Evolutionary conservation across 2,797 vertebrate species (phyloP).

Genomic region (Oryzias sinensis): DNA sequence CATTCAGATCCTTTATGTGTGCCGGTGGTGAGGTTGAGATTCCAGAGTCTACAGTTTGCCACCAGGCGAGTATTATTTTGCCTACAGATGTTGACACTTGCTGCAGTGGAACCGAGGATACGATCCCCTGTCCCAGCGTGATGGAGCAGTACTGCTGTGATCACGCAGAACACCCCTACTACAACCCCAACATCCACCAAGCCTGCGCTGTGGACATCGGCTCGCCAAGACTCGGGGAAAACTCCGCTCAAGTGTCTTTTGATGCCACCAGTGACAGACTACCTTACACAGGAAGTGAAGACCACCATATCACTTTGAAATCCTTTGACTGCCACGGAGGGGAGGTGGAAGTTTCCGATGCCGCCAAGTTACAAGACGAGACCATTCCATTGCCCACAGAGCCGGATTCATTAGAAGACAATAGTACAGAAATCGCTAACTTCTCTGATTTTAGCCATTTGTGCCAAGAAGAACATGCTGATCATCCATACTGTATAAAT

Average conservation of each 20-base stretch:
- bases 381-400: constrained; percentile 41
- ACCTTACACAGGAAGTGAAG: not conserved
- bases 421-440: constrained; percentile 21
- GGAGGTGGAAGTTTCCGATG: constrained; percentile 61
- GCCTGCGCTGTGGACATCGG: constrained; percentile 3
- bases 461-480: constrained; percentile 33
- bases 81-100: constrained; percentile 19
- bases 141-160: constrained; percentile 25
- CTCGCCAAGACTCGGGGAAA: not conserved
- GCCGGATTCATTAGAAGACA: constrained; percentile 15
- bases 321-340: constrained; percentile 48
- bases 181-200: constrained; percentile 19
- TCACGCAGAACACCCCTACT: constrained; percentile 62
- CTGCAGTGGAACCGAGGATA: constrained; percentile 30
- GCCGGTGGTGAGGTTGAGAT: constrained; percentile 65
- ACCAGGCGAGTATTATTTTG: constrained; percentile 56
- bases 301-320: constrained; percentile 46
- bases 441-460: constrained; percentile 3
- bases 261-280: constrained; percentile 5
- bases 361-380: constrained; percentile 37
- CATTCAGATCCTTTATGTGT: constrained; percentile 69
- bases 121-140: constrained; percentile 33
- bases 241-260: not conserved
- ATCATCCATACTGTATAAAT: constrained; percentile 57
- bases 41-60: constrained; percentile 22